These are phyloP conservation scores for Synergus gifuensis DNA, from an alignment of 2,888 invertebrate species.

Conservation along the genomic window DNA sequence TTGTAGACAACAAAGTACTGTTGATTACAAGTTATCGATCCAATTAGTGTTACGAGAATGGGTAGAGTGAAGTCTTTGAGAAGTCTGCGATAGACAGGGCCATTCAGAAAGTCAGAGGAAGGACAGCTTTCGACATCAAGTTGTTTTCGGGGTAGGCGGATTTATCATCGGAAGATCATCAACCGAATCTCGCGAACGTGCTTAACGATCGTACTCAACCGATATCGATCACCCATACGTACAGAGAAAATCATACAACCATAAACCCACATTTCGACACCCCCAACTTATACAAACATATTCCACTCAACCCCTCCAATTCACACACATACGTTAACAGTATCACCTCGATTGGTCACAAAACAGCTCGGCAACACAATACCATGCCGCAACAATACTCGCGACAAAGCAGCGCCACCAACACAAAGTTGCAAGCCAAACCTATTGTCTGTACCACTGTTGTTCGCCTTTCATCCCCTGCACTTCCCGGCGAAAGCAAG, in stretches of 20 bases:
- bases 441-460: constrained; percentile 74
- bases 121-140: not conserved
- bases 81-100: not conserved
- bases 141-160: constrained; percentile 45
- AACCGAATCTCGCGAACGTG: constrained; percentile 68
- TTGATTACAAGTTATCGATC: constrained; percentile 25
- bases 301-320: constrained; percentile 14
- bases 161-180: constrained; percentile 63
- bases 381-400: constrained; percentile 64
- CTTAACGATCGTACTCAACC: constrained; percentile 65
- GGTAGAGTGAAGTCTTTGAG: not conserved
- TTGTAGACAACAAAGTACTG: constrained; percentile 14
- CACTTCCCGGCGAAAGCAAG: constrained; percentile 47
- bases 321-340: constrained; percentile 60
- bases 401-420: constrained; percentile 71
- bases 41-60: constrained; percentile 4
- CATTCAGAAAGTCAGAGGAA: not conserved
- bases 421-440: constrained; percentile 68
- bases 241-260: constrained; percentile 15
- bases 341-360: constrained; percentile 73
- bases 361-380: constrained; percentile 74
- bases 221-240: constrained; percentile 52
- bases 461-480: constrained; percentile 61
- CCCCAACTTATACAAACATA: constrained; percentile 27
- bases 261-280: constrained; percentile 44